phyloP scores from a whole-genome alignment of 2,113 vertebrate genomes.

The Cebus imitator region DNA sequence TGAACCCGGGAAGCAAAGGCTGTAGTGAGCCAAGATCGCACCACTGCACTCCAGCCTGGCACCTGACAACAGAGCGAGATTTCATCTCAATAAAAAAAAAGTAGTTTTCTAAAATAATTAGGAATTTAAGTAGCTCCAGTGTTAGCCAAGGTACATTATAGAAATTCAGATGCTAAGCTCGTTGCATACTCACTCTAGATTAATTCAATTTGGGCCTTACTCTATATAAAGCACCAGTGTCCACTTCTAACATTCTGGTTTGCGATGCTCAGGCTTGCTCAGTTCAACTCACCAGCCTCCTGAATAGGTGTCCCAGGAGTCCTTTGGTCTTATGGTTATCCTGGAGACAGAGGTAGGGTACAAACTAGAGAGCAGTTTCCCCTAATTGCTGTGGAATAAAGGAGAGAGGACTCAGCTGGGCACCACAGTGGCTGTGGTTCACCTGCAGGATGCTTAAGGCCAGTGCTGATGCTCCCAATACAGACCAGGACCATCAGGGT shows the following conservation, averaged over 20 bases:
- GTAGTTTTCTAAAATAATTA: not conserved
- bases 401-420: not conserved
- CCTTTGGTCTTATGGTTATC: not conserved
- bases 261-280: not conserved
- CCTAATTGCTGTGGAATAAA: not conserved
- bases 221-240: not conserved
- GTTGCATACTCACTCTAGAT: not conserved
- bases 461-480: not conserved
- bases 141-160: not conserved
- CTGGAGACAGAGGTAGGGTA: not conserved
- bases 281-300: not conserved
- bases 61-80: too few relatives aligned
- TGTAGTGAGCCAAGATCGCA: too few relatives aligned
- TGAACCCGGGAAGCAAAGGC: too few relatives aligned
- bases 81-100: not conserved
- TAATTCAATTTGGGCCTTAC: not conserved
- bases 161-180: not conserved
- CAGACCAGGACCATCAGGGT: not conserved
- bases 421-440: not conserved
- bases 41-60: too few relatives aligned
- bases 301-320: not conserved
- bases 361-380: not conserved
- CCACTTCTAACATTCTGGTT: not conserved
- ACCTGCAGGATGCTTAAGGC: not conserved
- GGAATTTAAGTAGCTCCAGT: not conserved